A percentile compares a stretch with the other conserved stretches of the same genome.
Conservation (phyloP, 1,140 invertebrate species). For the Ylistrum balloti region DNA sequence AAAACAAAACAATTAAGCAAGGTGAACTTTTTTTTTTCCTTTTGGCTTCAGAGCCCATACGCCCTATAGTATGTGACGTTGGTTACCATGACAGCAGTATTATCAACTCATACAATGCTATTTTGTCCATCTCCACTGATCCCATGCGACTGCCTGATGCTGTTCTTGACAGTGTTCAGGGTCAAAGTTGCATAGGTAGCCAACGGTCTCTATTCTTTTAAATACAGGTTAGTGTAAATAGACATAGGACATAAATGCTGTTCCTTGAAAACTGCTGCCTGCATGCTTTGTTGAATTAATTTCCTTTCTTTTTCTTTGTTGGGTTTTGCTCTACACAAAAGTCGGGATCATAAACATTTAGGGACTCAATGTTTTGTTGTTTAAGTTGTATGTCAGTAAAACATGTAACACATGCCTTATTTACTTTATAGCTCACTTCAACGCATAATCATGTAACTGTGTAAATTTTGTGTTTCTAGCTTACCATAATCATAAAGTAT, state of each 20-base stretch:
- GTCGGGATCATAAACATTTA: no score
- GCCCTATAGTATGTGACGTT: not conserved
- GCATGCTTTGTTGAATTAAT: not conserved
- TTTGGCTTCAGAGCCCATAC: slow-evolving; percentile 37
- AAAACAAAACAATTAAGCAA: not conserved
- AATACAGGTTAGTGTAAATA: slow-evolving; percentile 10
- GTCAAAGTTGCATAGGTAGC: not conserved
- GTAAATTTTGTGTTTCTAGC: no score
- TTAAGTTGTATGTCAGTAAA: no score
- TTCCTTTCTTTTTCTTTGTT: not conserved
- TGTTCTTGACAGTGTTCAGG: slow-evolving; percentile 15
- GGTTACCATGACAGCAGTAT: not conserved
- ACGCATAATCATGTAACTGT: no score
- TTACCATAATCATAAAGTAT: no score
- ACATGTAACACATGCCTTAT: no score
- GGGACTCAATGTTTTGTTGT: no score
- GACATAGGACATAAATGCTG: not conserved
- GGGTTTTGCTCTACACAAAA: not conserved
- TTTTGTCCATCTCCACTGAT: slow-evolving; percentile 17
- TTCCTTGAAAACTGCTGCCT: no score
- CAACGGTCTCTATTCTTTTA: slow-evolving; percentile 8
- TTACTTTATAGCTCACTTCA: no score
- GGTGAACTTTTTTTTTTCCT: not conserved
- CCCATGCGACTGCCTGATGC: slow-evolving; percentile 20
- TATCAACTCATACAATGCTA: slow-evolving; percentile 19